phyloP scores from a whole-genome alignment of 2,888 invertebrate species.

The Arge pagana region DNA sequence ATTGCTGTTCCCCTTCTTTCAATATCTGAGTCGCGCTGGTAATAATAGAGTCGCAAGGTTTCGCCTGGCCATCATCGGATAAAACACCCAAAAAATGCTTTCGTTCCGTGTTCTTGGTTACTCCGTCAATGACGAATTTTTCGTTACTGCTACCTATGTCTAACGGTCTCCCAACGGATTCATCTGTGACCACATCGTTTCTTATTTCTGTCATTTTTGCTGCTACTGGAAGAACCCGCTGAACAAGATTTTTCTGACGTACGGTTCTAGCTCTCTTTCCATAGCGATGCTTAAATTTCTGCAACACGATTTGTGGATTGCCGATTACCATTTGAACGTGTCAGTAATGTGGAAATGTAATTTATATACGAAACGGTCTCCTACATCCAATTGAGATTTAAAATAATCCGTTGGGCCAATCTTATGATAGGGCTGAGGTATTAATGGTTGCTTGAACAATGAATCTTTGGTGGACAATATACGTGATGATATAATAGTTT shows the following conservation, averaged over 20 bases:
- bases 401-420: slow-evolving; percentile 54
- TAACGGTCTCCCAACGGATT: slow-evolving; percentile 11
- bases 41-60: slow-evolving; percentile 54
- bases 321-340: too few relatives aligned
- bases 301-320: too few relatives aligned
- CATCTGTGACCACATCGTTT: neutral
- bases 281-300: slow-evolving; percentile 59
- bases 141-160: slow-evolving; percentile 16
- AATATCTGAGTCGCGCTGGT: slow-evolving; percentile 55
- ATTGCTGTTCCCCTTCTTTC: slow-evolving; percentile 65
- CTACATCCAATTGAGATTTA: slow-evolving; percentile 60
- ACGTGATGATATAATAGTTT: slow-evolving; percentile 54
- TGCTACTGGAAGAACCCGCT: slow-evolving; percentile 16
- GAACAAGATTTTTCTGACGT: slow-evolving; percentile 66
- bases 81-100: slow-evolving; percentile 45
- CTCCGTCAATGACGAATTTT: slow-evolving; percentile 5
- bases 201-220: slow-evolving; percentile 15
- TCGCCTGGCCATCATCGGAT: slow-evolving; percentile 31
- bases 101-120: slow-evolving; percentile 2
- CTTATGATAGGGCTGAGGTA: slow-evolving; percentile 53
- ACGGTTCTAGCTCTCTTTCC: slow-evolving; percentile 56
- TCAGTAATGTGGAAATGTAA: too few relatives aligned
- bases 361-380: too few relatives aligned
- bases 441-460: slow-evolving; percentile 51
- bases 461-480: slow-evolving; percentile 52